Evolutionary conservation across 2,113 vertebrate genomes (phyloP), one percentile per base, ranked within the genome.

Genomic region (Nansenia antarctica): DNA sequence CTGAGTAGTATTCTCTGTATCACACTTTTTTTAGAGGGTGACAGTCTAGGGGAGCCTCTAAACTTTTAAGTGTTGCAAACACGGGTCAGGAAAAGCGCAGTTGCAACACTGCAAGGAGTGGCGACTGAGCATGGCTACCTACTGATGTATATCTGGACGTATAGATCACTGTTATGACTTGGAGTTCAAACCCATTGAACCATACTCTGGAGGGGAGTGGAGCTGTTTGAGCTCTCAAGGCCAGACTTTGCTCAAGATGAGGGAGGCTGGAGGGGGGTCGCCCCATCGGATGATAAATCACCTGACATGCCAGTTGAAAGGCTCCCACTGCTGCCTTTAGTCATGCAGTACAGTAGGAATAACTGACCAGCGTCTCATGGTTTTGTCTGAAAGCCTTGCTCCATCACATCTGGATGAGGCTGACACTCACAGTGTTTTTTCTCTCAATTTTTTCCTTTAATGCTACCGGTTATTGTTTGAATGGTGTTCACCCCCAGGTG

Each of bases 161-260:
- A 81, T 73, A 74, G 65, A 84, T 82, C 67, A 62, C 62, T 76
- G 69, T 83, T 85, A 69, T 79, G 80, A 78, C 79, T 78, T 27
- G 86, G 87, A 76, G 78, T 82, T 85, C 65, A 85, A 76, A 81
- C 30, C 54, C 66, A 60, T n/a, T 72, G 74, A 86, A 82, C 84
- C 77, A 62, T 75, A 72, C 62, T 69, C 69, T 59, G 15, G 39
- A 79, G 74, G 78, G 67, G 31, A 26, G 22, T 73, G 57, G 60
- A 65, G 77, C 61, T 74, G 57, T 77, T 80, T 78, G 70, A 81
- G 73, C 67, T 62, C 69, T 78, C 62, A 26, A 49, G 60, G 57
- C 31, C 62, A 34, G 5, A 30, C 59, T 78, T 70, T 72, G 45
- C 80, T 71, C 31, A 77, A 59, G 62, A 76, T 83, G 70, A 64